Conservation (phyloP, 2,113 vertebrate species). For the Larimichthys crocea region DNA sequence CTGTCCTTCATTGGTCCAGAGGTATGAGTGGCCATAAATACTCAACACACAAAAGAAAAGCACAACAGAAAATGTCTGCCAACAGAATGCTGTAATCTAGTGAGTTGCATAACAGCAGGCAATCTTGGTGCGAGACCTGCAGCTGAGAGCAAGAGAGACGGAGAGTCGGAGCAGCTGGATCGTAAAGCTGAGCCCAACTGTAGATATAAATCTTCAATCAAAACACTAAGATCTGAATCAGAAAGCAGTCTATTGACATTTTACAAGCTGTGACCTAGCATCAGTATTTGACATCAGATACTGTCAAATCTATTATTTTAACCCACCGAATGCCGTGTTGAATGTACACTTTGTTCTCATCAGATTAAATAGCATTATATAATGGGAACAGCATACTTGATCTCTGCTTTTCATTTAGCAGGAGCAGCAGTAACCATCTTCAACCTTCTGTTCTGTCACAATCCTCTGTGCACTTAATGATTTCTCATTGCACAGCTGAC, state of each 20-base stretch:
- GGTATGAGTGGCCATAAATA: conserved; percentile 6
- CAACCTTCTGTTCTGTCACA: conserved; percentile 19
- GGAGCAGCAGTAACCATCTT: conserved; percentile 3
- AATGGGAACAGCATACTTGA: background rate
- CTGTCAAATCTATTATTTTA: background rate
- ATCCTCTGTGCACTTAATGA: conserved; percentile 28
- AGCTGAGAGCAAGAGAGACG: conserved; percentile 42
- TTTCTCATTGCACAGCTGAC: conserved; percentile 19
- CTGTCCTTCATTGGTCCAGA: conserved; percentile 27
- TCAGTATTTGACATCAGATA: background rate
- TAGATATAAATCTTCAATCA: conserved; percentile 17
- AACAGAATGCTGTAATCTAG: conserved; percentile 37
- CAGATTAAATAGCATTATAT: conserved; percentile 14
- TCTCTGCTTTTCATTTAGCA: conserved; percentile 5
- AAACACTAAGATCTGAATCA: background rate
- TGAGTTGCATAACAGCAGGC: conserved; percentile 51
- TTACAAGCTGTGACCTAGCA: background rate
- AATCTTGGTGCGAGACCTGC: conserved; percentile 49
- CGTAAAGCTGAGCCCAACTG: background rate
- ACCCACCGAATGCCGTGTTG: background rate
- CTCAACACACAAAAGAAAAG: conserved; percentile 5
- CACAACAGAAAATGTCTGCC: conserved; percentile 28
- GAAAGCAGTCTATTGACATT: background rate
- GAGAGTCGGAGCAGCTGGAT: conserved; percentile 14
- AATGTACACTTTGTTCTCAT: background rate